Evolutionary conservation across 2,113 vertebrate species (phyloP).

Genomic region (Phylloscopus whistleri): DNA sequence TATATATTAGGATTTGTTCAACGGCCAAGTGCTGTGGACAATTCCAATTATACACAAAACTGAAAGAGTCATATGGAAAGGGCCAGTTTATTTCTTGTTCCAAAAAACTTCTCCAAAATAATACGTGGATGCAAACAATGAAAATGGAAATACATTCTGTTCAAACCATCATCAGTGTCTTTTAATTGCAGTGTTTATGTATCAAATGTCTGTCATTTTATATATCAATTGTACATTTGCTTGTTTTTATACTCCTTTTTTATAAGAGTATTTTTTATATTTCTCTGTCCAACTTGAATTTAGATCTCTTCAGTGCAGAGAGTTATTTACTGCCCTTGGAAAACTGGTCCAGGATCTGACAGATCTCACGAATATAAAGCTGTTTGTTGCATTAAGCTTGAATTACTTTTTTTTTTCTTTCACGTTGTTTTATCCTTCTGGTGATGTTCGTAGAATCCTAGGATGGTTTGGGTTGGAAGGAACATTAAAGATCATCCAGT

Average conservation of each 20-base stretch:
- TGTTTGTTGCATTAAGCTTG: background rate
- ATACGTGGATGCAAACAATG: background rate
- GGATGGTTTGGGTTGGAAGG: background rate
- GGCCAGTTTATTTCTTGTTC: background rate
- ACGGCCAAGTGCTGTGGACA: background rate
- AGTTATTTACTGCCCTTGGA: background rate
- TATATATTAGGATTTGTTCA: background rate
- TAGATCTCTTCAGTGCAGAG: background rate
- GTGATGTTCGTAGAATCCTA: background rate
- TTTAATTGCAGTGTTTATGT: background rate
- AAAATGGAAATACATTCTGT: background rate
- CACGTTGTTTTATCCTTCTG: background rate
- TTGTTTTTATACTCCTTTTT: background rate
- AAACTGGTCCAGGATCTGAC: background rate
- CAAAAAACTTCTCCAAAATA: background rate
- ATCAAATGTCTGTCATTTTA: fast-evolving
- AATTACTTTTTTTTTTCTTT: background rate
- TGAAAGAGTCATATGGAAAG: background rate
- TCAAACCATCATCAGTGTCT: background rate
- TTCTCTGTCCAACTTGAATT: background rate
- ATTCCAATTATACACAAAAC: background rate
- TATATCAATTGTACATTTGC: fast-evolving
- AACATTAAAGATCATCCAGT: background rate
- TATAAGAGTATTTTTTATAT: background rate
- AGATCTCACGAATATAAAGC: background rate